Percentiles rank a stretch among this genome's conserved stretches.
Conservation (phyloP, 2,888 invertebrate genomes). For the Tinea pellionella region DNA sequence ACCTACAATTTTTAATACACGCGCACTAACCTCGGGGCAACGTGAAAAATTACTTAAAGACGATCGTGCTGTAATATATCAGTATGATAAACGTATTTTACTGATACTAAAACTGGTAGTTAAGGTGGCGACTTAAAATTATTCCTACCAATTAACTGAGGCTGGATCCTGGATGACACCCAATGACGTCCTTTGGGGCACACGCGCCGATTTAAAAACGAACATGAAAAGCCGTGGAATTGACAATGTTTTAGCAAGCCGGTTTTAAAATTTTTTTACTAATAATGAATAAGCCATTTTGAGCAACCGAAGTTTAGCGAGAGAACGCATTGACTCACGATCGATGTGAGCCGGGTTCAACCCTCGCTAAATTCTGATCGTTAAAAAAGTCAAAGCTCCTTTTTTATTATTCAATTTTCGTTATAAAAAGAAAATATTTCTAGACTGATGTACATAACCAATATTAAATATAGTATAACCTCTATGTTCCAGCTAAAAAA, state of each 20-base stretch:
- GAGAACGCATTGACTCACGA: no score
- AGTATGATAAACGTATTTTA: constrained; percentile 24
- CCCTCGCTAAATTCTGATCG: no score
- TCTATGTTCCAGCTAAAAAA: no score
- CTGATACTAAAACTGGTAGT: constrained; percentile 36
- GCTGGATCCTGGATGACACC: constrained; percentile 11
- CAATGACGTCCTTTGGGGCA: constrained; percentile 37
- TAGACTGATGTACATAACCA: no score
- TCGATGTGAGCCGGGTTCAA: no score
- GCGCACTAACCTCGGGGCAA: constrained; percentile 8
- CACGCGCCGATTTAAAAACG: constrained; percentile 30
- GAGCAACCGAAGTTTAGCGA: no score
- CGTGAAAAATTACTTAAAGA: constrained; percentile 13
- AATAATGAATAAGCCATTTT: no score
- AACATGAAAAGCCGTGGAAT: constrained; percentile 24
- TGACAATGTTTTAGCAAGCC: not conserved
- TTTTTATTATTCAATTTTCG: no score
- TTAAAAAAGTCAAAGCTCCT: no score
- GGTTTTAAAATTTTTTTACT: no score
- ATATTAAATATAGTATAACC: no score
- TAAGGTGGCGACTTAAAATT: constrained; percentile 33
- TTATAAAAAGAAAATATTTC: no score
- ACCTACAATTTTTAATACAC: constrained; percentile 12
- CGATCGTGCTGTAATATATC: constrained; percentile 11
- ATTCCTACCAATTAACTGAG: constrained; percentile 39